These are phyloP conservation scores for human (Homo sapiens) DNA, from an alignment of 2,113 vertebrate species.

Conservation along the genomic window DNA sequence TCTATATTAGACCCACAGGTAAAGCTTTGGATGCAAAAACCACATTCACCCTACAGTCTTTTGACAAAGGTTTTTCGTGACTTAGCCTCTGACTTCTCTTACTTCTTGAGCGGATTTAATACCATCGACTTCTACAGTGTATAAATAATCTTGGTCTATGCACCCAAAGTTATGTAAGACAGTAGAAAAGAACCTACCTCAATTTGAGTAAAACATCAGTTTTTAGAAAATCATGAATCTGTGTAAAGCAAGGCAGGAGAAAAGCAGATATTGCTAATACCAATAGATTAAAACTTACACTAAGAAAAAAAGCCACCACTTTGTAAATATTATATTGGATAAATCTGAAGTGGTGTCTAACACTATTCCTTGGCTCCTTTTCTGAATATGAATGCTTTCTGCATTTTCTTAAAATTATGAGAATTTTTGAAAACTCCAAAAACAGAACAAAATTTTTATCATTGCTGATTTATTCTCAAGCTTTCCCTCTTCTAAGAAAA, in stretches of 20 bases:
- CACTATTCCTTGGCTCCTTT: background rate
- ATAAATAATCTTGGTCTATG: background rate
- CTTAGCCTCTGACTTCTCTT: background rate
- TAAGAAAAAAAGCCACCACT: background rate
- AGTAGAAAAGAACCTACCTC: background rate
- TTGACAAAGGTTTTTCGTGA: background rate
- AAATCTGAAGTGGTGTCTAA: background rate
- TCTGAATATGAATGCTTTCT: background rate
- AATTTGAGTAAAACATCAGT: background rate
- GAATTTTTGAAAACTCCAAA: background rate
- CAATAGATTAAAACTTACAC: background rate
- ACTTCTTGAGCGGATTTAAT: background rate
- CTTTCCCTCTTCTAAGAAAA: background rate
- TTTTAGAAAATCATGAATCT: background rate
- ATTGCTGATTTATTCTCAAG: background rate
- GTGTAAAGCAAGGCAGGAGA: background rate
- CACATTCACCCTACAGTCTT: background rate
- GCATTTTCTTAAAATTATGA: background rate
- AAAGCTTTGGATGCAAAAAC: rapidly evolving
- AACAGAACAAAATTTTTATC: background rate
- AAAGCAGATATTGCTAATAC: background rate
- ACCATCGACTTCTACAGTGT: background rate
- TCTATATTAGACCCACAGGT: background rate
- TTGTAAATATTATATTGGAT: too few relatives aligned
- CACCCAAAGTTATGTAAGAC: background rate